Evolutionary conservation across 2,888 invertebrate species (phyloP).

Genomic region (Mesorhabditis spiculigera): DNA sequence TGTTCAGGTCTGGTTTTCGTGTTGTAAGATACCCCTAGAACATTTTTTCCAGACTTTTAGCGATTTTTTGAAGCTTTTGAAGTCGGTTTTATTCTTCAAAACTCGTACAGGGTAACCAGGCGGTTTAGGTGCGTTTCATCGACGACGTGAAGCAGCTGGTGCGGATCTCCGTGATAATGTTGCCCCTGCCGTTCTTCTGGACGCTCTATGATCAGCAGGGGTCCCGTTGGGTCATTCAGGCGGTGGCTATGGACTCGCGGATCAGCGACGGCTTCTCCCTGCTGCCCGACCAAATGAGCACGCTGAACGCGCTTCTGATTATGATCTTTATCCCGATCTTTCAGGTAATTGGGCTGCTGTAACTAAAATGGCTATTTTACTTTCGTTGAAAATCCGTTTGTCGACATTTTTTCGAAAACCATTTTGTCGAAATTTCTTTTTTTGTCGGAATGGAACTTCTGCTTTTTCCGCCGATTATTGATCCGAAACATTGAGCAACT

Average conservation of each 20-base stretch:
- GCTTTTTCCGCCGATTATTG: too few relatives aligned
- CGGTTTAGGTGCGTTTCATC: constrained; percentile 23
- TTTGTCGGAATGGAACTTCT: too few relatives aligned
- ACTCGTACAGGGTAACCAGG: neutral
- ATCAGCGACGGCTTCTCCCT: constrained; percentile 25
- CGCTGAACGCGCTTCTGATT: constrained; percentile 61
- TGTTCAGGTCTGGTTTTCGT: neutral
- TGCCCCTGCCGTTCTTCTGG: constrained; percentile 84
- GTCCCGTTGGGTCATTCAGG: constrained; percentile 86
- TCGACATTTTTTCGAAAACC: too few relatives aligned
- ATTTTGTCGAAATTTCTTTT: too few relatives aligned
- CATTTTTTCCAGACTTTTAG: neutral
- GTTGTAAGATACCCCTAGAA: neutral
- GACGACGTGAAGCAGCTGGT: constrained; percentile 41
- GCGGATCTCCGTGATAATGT: constrained; percentile 41
- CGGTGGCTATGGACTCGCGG: constrained; percentile 71
- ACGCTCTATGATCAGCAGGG: constrained; percentile 92
- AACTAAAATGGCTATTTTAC: too few relatives aligned
- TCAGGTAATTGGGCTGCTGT: too few relatives aligned
- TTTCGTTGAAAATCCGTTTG: too few relatives aligned
- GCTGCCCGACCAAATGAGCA: constrained; percentile 48
- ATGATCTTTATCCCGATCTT: constrained; percentile 62
- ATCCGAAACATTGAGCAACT: too few relatives aligned
- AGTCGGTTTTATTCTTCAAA: neutral
- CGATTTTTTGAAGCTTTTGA: too few relatives aligned